Evolutionary conservation across 1,140 invertebrate genomes (phyloP), one percentile per base, ranked within the genome.

Genomic region (Drosophila lowei): DNA sequence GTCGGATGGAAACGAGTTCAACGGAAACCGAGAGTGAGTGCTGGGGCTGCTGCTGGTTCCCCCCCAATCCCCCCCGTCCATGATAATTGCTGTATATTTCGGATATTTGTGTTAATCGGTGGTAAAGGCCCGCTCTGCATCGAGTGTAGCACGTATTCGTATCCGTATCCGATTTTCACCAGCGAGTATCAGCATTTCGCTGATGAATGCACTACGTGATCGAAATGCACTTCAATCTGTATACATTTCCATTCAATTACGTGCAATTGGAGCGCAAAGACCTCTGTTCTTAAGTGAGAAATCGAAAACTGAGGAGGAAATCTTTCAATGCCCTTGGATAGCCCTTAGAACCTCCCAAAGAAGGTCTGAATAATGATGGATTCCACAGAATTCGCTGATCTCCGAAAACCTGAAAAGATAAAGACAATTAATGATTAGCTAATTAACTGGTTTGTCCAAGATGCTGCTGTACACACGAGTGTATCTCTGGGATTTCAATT

Each of bases 11-110:
- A 72, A 64, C 66, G 28, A 78, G 67, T 65, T 76, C 52, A 63
- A 64, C 76, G 57, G 66, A 79, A 84, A 85, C 60, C 76, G 80
- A 84, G 59, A 84, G 79, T 84, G 59, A 61, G 49, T 50, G 46
- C 43, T 56, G 28, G 43, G 56, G n/a, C 41, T 41, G 18, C 1
- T 18, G 18, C 18, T 50, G 25, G 53, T 54, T 59, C 48, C 15
- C 44, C 43, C 66, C 30, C 23, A 0, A 5, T 0, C 23, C 23
- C 23, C 5, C 23, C 23, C 23, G 23, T 23, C 38, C 28, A 25
- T 15, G 46, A 63, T 11, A n/a, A 28, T 16, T 63, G 18, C 2
- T 18, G 18, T 18, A 42, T 47, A 43, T 54, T 76, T 62, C 66
- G 18, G 67, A 48, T 75, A 54, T 59, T 62, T 60, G 72, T 68